Evolutionary conservation across 2,113 vertebrate genomes (phyloP).

Genomic region (Elaphurus davidianus): DNA sequence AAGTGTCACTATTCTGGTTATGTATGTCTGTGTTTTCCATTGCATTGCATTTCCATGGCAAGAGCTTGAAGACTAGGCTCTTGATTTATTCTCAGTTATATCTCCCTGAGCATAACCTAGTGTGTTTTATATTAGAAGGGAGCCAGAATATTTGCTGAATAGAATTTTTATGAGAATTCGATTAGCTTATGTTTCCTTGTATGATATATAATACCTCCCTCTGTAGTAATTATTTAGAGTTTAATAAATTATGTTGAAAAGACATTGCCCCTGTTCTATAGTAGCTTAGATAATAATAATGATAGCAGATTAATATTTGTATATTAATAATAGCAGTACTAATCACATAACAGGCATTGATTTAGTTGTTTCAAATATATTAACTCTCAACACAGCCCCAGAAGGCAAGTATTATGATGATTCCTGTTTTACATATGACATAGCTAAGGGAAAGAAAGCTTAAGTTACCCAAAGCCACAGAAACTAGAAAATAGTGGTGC

Average conservation of each 20-base stretch:
- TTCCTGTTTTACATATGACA: neutral
- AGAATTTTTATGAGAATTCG: neutral
- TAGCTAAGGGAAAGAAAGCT: neutral
- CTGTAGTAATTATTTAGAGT: neutral
- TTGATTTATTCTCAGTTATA: neutral
- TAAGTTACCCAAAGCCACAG: neutral
- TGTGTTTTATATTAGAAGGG: neutral
- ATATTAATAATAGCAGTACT: neutral
- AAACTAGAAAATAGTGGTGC: neutral
- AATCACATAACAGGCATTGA: neutral
- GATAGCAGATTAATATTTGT: neutral
- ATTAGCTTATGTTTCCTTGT: neutral
- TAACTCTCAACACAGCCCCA: neutral
- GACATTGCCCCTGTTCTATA: neutral
- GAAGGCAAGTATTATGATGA: neutral
- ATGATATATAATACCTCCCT: neutral
- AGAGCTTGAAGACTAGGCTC: neutral
- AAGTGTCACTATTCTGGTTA: neutral
- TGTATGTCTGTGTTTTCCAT: constrained; percentile 10
- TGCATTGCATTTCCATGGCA: neutral
- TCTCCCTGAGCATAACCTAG: neutral
- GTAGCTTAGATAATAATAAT: neutral
- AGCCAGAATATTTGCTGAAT: constrained; percentile 1
- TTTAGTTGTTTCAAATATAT: constrained; percentile 15
- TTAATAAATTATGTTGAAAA: constrained; percentile 17